Conservation (phyloP, 2,888 invertebrate genomes). For the Ecliptopera silaceata region DNA sequence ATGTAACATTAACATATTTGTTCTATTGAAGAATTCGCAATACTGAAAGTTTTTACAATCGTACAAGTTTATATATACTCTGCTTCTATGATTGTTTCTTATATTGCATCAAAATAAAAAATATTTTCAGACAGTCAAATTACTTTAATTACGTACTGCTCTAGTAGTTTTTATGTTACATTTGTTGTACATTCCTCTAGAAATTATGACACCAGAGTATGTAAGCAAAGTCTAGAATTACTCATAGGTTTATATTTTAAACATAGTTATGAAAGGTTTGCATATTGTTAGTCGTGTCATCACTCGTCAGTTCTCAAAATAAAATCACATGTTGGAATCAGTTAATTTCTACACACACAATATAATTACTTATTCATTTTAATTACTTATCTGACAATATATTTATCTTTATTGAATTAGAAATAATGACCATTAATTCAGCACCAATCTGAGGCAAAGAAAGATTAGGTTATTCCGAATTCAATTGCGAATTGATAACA, state of each 20-base stretch:
- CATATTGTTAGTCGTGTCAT: slow-evolving; percentile 10
- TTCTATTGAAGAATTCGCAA: neutral
- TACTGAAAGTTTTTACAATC: neutral
- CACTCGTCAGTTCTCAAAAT: slow-evolving; percentile 12
- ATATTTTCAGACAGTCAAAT: slow-evolving; percentile 1
- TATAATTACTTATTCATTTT: too few relatives aligned
- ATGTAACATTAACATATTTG: slow-evolving; percentile 2
- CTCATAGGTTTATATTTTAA: neutral
- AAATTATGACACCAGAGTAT: slow-evolving; percentile 13
- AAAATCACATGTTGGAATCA: neutral
- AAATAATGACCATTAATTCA: too few relatives aligned
- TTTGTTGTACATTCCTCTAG: slow-evolving; percentile 1
- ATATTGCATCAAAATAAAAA: neutral
- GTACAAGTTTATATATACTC: neutral
- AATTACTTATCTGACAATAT: too few relatives aligned
- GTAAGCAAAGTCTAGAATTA: neutral
- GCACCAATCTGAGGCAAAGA: too few relatives aligned
- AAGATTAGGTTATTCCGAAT: too few relatives aligned
- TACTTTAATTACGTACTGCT: slow-evolving; percentile 6
- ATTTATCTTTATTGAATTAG: too few relatives aligned
- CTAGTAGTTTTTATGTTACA: slow-evolving; percentile 15
- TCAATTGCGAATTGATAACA: too few relatives aligned
- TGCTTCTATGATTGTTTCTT: neutral
- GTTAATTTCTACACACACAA: neutral
- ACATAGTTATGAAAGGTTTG: slow-evolving; percentile 12